Base-by-base conservation (phyloP, 2,888 invertebrate genomes). In the Leucophora obtusa region DNA sequence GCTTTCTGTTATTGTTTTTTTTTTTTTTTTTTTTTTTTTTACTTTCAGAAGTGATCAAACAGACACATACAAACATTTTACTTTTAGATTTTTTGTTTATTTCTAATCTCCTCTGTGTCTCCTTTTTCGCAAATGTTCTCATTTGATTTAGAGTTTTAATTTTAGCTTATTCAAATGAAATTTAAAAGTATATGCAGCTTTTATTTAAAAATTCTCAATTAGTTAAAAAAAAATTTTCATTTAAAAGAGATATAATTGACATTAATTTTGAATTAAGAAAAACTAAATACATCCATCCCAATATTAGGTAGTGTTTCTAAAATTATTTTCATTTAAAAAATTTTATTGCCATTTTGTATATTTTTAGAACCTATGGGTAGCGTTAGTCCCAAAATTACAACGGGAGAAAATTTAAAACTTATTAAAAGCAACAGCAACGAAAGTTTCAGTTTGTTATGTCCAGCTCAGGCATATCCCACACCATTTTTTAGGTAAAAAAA, bases 391-490 rank as follows among this genome's bases (percentile, higher is more conserved):
- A 95, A 95, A 91, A 94, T 95, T 87, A 94, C 93, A 62, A 92
- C 94, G 43, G 90, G 93, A 89, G 94, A 94, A 89, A 87, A 92
- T 91, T 87, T 90, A 90, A 91, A 93, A 88, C 90, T 91, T 92
- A 66, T 86, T 68, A 89, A 91, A 85, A 89, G 90, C 84, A 91
- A 89, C 84, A 87, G 90, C 35, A 86, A 86, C 24, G 86, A 87
- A 63, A 91, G 91, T 78, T 86, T 93, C 83, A 92, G 93, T 68
- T 92, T 95, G 82, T 91, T 93, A 85, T 95, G 95, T 88, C 94
- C 94, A 62, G 94, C 94, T 75, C 95, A 95, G 91, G 94, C 94
- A 35, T 93, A 91, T 89, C 93, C 93, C 21, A 91, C 92, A 66
- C 93, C 93, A 35, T 86, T 88, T 72, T 91, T 91, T 91, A 92